Base-by-base conservation (phyloP, 2,888 invertebrate genomes). In the Tetragonula carbonaria region DNA sequence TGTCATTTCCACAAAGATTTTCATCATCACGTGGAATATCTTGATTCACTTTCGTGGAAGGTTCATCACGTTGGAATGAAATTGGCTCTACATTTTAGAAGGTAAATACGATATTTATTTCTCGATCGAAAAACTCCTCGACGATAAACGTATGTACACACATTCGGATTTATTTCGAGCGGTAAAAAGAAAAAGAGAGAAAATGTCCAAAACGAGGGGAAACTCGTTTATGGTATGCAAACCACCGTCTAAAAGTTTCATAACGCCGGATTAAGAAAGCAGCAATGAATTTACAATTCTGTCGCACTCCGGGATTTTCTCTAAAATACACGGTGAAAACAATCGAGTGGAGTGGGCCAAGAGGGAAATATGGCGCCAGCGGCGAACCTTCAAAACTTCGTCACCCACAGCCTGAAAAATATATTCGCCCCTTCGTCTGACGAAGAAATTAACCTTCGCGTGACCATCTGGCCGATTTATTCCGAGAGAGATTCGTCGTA, bases 211-310 rank as follows among this genome's bases (percentile, higher is more conserved):
- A n/a, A 51, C 4, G 28, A n/a, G 59, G 18, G 18, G 59, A 70
- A 77, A 38, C 51, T 70, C 76, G 76, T 68, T 77, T 70, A 38
- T 77, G 76, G 45, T 70, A 77, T 77, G 76, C 62, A 63, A 77
- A 77, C 51, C 33, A 70, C 51, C 62, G 62, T n/a, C 51, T 70
- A 14, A 38, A 77, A 77, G 33, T 76, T 76, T 76, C 68, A 70
- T 70, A 51, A 77, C 70, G 62, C 14, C 18, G 51, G 59, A 59
- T 77, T 70, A 65, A 38, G 38, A 53, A 77, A 77, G 23, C 51
- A 59, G n/a, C 33, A 33, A 38, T 13, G 70, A 77, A 77, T 68
- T 77, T 77, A 70, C 33, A 75, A 75, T 75, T 67, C 53, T 53
- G 21, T 28, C 28, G 74, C 59, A 51, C 1, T 11, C 2, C 18